Base-by-base conservation (phyloP, 1,140 invertebrate species). In the Musca vetustissima region DNA sequence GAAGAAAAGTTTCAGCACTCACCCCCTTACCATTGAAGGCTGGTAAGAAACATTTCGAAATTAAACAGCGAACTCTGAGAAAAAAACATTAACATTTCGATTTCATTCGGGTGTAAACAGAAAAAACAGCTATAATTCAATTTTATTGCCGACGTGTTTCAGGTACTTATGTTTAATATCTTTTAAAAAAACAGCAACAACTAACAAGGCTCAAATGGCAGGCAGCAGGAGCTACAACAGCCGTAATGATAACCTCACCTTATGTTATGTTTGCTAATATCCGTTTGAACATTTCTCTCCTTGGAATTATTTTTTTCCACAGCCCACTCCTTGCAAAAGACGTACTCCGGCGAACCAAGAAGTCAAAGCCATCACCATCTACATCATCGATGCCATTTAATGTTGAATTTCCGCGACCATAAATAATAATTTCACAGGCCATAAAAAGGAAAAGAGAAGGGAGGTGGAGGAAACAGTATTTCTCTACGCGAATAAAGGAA, bases 361-460 rank as follows among this genome's bases (percentile, higher is more conserved):
- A 64, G 69, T 68, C 70, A 67, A 43, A 53, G 43, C 50, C 53
- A 50, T 55, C 59, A 43, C 22, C 66, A 32, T 59, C n/a, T n/a
- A n/a, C 24, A n/a, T 32, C 55, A 50, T 59, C 55, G 67, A 52
- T 66, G 69, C 24, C 43, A 48, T 25, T 19, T 43, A 49, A 61
- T 68, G 36, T 69, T 47, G 36, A 52, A 48, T 25, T 59, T 47
- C 73, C 71, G 68, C 75, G 69, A 70, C 69, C 78, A 80, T 80
- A 80, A 80, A 80, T 80, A 80, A 78, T 80, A 80, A 80, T 80
- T 80, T 80, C 78, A 76, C 76, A 77, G 78, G 75, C 78, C 75
- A 80, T 80, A 80, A n/a, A n/a, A 80, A 80, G 78, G 73, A 70
- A 53, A 47, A 67, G 28, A 67, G 52, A 43, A 9, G 28, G 28